These are phyloP conservation scores for Geophilus truncorum DNA, from an alignment of 2,888 invertebrate species.

Conservation along the genomic window DNA sequence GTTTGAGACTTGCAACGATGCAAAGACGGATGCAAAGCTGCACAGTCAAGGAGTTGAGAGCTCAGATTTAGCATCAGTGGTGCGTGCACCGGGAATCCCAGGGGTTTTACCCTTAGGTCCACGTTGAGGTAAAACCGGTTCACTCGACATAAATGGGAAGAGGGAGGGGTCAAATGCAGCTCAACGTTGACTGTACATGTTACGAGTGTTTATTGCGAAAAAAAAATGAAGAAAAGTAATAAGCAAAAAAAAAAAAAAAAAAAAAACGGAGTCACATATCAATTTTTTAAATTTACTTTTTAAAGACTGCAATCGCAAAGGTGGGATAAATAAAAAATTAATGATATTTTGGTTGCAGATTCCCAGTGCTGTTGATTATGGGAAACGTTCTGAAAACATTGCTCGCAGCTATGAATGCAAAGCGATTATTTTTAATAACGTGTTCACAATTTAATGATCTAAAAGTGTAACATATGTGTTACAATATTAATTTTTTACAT, in stretches of 20 bases:
- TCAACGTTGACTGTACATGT: conserved; percentile 11
- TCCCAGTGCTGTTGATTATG: neutral
- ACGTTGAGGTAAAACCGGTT: conserved; percentile 25
- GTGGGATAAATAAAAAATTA: neutral
- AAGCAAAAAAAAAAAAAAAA: neutral
- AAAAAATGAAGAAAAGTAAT: neutral
- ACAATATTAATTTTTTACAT: neutral
- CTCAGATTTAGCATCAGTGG: conserved; percentile 17
- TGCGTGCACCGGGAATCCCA: conserved; percentile 12
- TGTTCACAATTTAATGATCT: neutral
- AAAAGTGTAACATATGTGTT: neutral
- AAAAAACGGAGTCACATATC: neutral
- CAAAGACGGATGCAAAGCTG: neutral
- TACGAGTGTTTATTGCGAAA: neutral
- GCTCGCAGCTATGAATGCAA: neutral
- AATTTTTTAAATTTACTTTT: neutral
- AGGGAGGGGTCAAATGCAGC: neutral
- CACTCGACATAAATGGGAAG: conserved; percentile 12
- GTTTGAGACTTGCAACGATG: neutral
- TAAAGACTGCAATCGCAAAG: neutral
- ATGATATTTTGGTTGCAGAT: neutral
- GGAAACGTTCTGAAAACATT: neutral
- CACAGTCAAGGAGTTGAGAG: neutral
- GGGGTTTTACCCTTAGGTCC: conserved; percentile 15
- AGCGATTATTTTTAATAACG: neutral